phyloP scores from a whole-genome alignment of 2,888 invertebrate genomes.

The Malachius bipustulatus region DNA sequence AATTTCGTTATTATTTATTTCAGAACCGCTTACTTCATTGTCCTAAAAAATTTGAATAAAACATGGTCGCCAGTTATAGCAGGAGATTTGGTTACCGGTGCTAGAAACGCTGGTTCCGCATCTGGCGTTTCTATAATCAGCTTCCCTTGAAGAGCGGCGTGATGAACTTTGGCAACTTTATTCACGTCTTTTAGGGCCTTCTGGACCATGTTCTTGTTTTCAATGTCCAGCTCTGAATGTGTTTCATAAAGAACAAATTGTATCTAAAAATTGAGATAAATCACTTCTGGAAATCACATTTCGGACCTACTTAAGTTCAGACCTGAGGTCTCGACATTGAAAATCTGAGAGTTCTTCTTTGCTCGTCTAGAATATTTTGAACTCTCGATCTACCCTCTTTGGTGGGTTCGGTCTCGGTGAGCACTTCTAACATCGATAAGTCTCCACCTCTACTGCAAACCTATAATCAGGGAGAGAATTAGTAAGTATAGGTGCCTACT shows the following conservation, averaged over 20 bases:
- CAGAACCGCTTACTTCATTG: too few species aligned
- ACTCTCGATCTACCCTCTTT: slow-evolving; percentile 49
- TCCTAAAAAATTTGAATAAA: too few species aligned
- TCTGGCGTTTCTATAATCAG: slow-evolving; percentile 11
- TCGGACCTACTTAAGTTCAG: too few species aligned
- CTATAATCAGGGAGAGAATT: slow-evolving; percentile 23
- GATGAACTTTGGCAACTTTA: slow-evolving; percentile 54
- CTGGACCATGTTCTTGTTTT: slow-evolving; percentile 62
- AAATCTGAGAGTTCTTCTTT: slow-evolving; percentile 58
- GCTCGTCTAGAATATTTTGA: slow-evolving; percentile 58
- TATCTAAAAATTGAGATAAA: slow-evolving; percentile 47
- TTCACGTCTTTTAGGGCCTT: slow-evolving; percentile 59
- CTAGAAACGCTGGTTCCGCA: not conserved
- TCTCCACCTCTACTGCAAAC: slow-evolving; percentile 70
- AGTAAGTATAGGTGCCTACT: too few species aligned
- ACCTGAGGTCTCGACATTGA: slow-evolving; percentile 71
- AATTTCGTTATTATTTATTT: too few species aligned
- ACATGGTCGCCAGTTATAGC: too few species aligned
- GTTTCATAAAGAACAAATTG: slow-evolving; percentile 73
- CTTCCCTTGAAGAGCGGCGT: slow-evolving; percentile 41
- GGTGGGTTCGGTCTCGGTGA: slow-evolving; percentile 57
- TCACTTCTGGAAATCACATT: too few species aligned
- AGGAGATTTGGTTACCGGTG: too few species aligned
- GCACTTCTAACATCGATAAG: slow-evolving; percentile 58
- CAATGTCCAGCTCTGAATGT: slow-evolving; percentile 62